Evolutionary conservation across 2,113 vertebrate species (phyloP), one percentile per base, ranked within the genome.

Genomic region (Forbesichthys agassizii): DNA sequence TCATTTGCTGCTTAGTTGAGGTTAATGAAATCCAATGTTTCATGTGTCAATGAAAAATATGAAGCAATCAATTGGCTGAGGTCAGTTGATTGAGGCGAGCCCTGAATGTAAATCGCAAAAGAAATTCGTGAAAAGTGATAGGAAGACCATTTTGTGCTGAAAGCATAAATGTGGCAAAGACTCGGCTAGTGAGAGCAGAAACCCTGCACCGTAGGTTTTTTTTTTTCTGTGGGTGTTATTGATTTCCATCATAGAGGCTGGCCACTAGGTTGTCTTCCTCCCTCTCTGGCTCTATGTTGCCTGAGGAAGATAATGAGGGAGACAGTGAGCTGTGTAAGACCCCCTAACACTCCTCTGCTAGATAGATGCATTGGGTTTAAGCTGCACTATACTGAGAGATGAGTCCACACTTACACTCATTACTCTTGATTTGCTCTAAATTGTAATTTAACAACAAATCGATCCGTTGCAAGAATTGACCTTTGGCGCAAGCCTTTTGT

Each of bases 371-470:
- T 86, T 83, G 69, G 70, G 64, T 73, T 71, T 59, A 53, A 65
- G 66, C 73, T 48, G 69, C 64, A 60, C 53, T 64, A 27, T 27
- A 60, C 82, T 75, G 75, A 84, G 73, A 75, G 77, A 90, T 78
- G 78, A 74, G 64, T 70, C 78, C 71, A 75, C 74, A 67, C 73
- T 87, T 81, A 68, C 20, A 65, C 84, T 84, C 84, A 81, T 90
- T 84, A 90, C 74, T 90, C 81, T 85, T 86, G 80, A 87, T 90
- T 90, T 83, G 67, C 48, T 73, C 61, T 64, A 85, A 90, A 84
- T 90, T 86, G 85, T 86, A 84, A 88, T 89, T 88, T 87, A 90
- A 88, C 84, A 89, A 85, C 82, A 87, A 74, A 89, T 89, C 71
- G 68, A 90, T 90, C 61, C 61, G 61, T 56, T 59, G 68, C 70